Evolutionary conservation across 2,888 invertebrate genomes (phyloP).

Genomic region (Nemapogon koenigi): DNA sequence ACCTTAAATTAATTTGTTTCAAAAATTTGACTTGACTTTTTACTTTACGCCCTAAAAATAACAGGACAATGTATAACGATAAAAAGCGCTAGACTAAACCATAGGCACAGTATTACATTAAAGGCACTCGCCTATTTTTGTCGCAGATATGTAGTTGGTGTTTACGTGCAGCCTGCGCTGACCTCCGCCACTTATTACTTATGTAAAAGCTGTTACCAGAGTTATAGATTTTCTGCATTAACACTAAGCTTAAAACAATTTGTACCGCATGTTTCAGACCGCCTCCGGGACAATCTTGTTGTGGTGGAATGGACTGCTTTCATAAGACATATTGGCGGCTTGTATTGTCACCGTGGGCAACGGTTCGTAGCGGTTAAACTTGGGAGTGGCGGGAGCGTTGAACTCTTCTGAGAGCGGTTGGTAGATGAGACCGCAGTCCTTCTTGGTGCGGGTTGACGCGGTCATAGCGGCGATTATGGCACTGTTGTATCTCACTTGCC

Average conservation of each 20-base stretch:
- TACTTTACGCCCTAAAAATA: slow-evolving; percentile 22
- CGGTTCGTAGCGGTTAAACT: slow-evolving; percentile 69
- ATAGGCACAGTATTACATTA: slow-evolving; percentile 39
- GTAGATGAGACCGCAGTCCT: slow-evolving; percentile 78
- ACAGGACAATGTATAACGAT: slow-evolving; percentile 31
- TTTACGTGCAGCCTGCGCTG: too few species aligned
- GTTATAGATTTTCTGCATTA: slow-evolving; percentile 42
- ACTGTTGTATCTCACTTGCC: slow-evolving; percentile 54
- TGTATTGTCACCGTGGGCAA: slow-evolving; percentile 55
- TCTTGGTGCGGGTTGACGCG: slow-evolving; percentile 63
- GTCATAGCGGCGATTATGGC: slow-evolving; percentile 62
- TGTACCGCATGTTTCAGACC: slow-evolving; percentile 46
- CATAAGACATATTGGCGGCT: slow-evolving; percentile 60
- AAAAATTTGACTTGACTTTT: slow-evolving; percentile 57
- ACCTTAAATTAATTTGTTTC: slow-evolving; percentile 64
- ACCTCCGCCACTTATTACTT: slow-evolving; percentile 55
- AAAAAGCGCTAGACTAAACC: slow-evolving; percentile 52
- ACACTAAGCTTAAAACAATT: slow-evolving; percentile 23
- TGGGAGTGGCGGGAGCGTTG: slow-evolving; percentile 71
- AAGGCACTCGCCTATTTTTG: neutral
- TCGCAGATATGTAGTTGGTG: neutral
- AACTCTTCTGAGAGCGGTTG: slow-evolving; percentile 81
- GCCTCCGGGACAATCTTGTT: slow-evolving; percentile 69
- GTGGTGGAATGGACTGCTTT: slow-evolving; percentile 69
- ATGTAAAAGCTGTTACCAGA: slow-evolving; percentile 44